A percentile compares a stretch with the other conserved stretches of the same genome.
Conservation (phyloP, 2,888 invertebrate genomes). For the Chironomus riparius region DNA sequence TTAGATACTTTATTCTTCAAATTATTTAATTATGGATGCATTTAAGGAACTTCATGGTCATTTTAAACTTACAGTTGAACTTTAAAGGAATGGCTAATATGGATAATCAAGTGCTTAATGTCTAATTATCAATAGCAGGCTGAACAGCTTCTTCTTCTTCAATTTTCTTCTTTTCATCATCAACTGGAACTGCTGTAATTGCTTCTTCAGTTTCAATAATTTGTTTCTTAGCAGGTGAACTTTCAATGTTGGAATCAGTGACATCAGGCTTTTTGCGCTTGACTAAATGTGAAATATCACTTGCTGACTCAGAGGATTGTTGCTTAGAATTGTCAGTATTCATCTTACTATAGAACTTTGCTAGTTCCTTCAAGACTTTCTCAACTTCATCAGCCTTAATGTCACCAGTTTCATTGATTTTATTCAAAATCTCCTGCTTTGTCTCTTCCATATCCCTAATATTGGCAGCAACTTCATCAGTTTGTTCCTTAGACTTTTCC, state of each 20-base stretch:
- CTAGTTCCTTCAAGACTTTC: conserved; percentile 38
- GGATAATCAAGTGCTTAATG: no score
- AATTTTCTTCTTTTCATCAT: no score
- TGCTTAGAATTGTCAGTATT: not conserved
- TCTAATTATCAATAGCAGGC: no score
- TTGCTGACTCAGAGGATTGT: conserved; percentile 36
- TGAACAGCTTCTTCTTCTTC: no score
- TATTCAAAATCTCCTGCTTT: conserved; percentile 79
- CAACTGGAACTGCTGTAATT: no score
- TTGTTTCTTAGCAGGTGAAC: conserved; percentile 52
- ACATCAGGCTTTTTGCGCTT: conserved; percentile 60
- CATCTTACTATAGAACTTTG: conserved; percentile 32
- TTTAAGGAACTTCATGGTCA: no score
- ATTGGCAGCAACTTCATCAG: conserved; percentile 44
- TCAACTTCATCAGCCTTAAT: conserved; percentile 63
- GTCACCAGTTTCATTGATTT: conserved; percentile 78
- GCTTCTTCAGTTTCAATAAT: conserved; percentile 31
- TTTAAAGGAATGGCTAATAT: no score
- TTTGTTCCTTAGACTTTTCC: conserved; percentile 51
- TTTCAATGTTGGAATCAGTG: conserved; percentile 37
- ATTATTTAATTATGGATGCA: no score
- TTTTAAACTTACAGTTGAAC: no score
- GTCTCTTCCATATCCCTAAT: conserved; percentile 74
- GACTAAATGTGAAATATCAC: conserved; percentile 74
- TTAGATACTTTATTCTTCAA: no score